Evolutionary conservation across 2,797 vertebrate genomes (phyloP).

Genomic region (Neosalanx taihuensis): DNA sequence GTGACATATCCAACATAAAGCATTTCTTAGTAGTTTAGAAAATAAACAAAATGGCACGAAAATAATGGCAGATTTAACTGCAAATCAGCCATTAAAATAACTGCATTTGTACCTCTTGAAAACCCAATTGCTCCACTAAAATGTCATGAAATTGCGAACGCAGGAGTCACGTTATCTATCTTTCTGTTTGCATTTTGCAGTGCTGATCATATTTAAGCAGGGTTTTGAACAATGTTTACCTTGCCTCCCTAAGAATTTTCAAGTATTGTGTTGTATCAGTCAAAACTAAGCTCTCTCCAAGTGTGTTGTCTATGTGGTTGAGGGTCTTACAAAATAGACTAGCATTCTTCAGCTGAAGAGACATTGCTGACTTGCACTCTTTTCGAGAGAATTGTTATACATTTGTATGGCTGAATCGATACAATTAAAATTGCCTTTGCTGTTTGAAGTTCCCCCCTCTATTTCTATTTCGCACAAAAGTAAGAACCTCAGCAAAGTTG

Average conservation of each 20-base stretch:
- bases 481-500: conserved; percentile 82
- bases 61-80: conserved; percentile 19
- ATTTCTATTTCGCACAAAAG: conserved; percentile 62
- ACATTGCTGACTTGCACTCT: conserved; percentile 76
- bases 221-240: conserved; percentile 68
- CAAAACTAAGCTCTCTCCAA: conserved; percentile 69
- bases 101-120: conserved; percentile 50
- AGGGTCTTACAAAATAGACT: conserved; percentile 72
- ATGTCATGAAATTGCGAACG: conserved; percentile 61
- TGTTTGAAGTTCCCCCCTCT: conserved; percentile 69
- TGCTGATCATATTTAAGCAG: conserved; percentile 73
- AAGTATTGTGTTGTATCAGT: conserved; percentile 73
- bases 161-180: conserved; percentile 59
- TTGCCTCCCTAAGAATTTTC: conserved; percentile 70
- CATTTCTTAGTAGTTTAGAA: conserved; percentile 42
- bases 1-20: conserved; percentile 44
- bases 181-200: conserved; percentile 68
- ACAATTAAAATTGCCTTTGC: conserved; percentile 80
- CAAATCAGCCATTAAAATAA: conserved; percentile 52
- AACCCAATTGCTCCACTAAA: conserved; percentile 46
- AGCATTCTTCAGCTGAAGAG: conserved; percentile 68
- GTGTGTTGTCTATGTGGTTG: conserved; percentile 65
- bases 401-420: conserved; percentile 82
- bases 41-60: conserved; percentile 15
- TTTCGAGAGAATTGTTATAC: conserved; percentile 71